Base-by-base conservation (phyloP, 2,888 invertebrate species). In the Eupithecia centaureata region DNA sequence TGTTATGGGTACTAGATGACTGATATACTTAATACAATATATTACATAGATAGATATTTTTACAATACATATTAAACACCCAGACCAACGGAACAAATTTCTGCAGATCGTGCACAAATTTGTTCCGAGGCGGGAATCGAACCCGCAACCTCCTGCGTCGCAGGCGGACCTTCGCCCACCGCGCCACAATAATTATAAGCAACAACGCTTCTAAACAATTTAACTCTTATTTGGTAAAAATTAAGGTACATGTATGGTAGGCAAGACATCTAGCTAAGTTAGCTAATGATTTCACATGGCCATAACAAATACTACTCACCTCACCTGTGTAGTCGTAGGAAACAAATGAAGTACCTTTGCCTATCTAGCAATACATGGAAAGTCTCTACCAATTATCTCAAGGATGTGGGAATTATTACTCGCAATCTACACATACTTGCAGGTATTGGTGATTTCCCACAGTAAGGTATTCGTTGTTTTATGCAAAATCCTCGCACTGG, bases 331-430 rank as follows among this genome's bases (percentile, higher is more conserved):
- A 30, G 32, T 18, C 57, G 30, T 57, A 33, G 22, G 13, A 38
- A 59, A 59, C 33, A 38, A 59, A 58, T 25, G 58, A 58, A 38
- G 59, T 59, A 47, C 22, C n/a, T n/a, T 47, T 47, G 12, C 12
- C 18, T 47, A 59, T 38, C 59, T 58, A 58, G 58, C 25, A 58
- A 58, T 58, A 58, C 33, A 59, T 59, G 57, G 57, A 57, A 57
- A 57, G 57, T 30, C 61, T 30, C 42, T 18, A 56, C 60, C 42
- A 67, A 67, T 63, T 54, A 56, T 52, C 54, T 63, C 33, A 63
- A 63, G 63, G 58, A 63, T 67, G 59, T 63, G 63, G 63, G 59
- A 67, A 67, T 56, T 61, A 47, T 52, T 25, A n/a, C 52, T 13
- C 8, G 27, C 51, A 38, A 15, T 60, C 28, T 38, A 30, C 33